Percentiles rank a stretch among this genome's conserved stretches.
phyloP scores from a whole-genome alignment of 2,113 vertebrate species.

The Malaclemys terrapin region DNA sequence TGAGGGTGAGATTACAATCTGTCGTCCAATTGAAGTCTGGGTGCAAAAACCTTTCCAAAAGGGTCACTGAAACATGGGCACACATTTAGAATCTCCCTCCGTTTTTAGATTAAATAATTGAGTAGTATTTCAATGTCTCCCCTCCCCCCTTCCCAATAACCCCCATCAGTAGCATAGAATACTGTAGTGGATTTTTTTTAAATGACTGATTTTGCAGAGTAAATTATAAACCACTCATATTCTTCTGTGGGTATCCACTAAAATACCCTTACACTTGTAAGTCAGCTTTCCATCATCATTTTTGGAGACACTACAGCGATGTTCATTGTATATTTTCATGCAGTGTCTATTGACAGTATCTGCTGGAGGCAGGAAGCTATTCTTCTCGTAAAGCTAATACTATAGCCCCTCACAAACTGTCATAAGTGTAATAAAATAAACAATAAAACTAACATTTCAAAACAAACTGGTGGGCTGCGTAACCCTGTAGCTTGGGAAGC shows the following conservation, averaged over 20 bases:
- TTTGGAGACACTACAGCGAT: not conserved
- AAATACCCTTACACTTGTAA: not conserved
- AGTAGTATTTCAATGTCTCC: not conserved
- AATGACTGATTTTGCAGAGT: not conserved
- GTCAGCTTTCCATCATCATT: not conserved
- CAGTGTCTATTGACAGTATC: not conserved
- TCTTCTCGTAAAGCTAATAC: not conserved
- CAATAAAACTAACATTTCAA: slow-evolving; percentile 14
- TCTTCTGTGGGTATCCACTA: not conserved
- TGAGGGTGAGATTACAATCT: not conserved
- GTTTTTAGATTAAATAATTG: not conserved
- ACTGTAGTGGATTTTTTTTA: not conserved
- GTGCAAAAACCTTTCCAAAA: not conserved
- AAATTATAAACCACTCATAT: slow-evolving; percentile 17
- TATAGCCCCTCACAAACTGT: not conserved
- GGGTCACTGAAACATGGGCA: not conserved
- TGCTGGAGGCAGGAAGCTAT: slow-evolving; percentile 1
- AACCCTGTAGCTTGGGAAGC: not conserved
- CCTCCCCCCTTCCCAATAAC: not conserved
- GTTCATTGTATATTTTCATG: slow-evolving; percentile 35
- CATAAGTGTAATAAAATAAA: slow-evolving; percentile 1
- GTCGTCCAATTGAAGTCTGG: not conserved
- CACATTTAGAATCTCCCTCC: not conserved
- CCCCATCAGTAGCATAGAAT: not conserved
- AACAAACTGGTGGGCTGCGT: slow-evolving; percentile 4